These are phyloP conservation scores for Nilaparvata lugens DNA, from an alignment of 1,140 invertebrate genomes.

Conservation along the genomic window DNA sequence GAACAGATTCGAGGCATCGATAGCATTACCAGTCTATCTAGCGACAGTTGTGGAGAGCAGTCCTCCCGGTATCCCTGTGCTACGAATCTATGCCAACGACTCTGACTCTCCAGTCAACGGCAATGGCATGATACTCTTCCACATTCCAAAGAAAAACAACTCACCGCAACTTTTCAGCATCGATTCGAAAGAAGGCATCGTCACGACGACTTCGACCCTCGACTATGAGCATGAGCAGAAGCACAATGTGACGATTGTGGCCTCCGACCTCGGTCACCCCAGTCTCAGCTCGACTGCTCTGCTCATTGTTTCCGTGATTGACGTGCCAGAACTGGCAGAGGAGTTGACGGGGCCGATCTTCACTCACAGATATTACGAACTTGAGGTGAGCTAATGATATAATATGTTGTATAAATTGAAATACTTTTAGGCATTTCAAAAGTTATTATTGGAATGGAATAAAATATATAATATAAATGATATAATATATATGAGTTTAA, in stretches of 20 bases:
- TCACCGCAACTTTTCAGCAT: slow-evolving; percentile 59
- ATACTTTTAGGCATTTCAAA: too few species aligned
- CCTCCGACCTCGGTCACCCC: slow-evolving; percentile 73
- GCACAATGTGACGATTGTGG: slow-evolving; percentile 69
- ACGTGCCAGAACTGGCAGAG: slow-evolving; percentile 44
- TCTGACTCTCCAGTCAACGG: slow-evolving; percentile 71
- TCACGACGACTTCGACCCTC: slow-evolving; percentile 61
- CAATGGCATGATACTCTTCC: slow-evolving; percentile 67
- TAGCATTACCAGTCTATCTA: slow-evolving; percentile 53
- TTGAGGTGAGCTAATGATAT: too few species aligned
- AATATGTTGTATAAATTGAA: too few species aligned
- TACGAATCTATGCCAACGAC: slow-evolving; percentile 71
- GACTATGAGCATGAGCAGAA: slow-evolving; percentile 57
- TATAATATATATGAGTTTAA: too few species aligned
- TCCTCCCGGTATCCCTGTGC: slow-evolving; percentile 55
- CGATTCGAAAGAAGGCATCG: slow-evolving; percentile 67
- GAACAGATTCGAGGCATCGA: slow-evolving; percentile 13
- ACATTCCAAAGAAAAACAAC: slow-evolving; percentile 50
- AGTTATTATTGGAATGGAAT: too few species aligned
- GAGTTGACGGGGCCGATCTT: slow-evolving; percentile 43
- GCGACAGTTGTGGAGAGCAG: slow-evolving; percentile 57
- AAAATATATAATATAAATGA: too few species aligned
- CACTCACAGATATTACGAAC: slow-evolving; percentile 62
- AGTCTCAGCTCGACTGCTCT: slow-evolving; percentile 68
- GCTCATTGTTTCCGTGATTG: slow-evolving; percentile 52